Evolutionary conservation across 2,888 invertebrate species (phyloP).

Genomic region (Cyaniris semiargus): DNA sequence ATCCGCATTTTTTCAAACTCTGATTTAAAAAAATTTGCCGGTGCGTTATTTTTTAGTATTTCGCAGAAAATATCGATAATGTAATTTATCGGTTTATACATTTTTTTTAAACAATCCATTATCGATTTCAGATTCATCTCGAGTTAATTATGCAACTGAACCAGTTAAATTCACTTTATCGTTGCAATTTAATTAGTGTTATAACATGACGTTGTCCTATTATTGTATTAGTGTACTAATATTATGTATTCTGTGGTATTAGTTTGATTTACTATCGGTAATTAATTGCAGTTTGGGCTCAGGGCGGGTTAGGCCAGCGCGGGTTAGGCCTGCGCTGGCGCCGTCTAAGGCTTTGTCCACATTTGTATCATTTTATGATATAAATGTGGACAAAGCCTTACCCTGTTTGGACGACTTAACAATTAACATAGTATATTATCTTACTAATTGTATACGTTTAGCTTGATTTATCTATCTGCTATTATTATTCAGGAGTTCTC

Average conservation of each 20-base stretch:
- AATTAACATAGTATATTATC: not conserved
- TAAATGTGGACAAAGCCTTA: too few species aligned
- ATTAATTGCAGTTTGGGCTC: conserved; percentile 34
- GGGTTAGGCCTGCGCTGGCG: conserved; percentile 44
- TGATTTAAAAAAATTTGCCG: not conserved
- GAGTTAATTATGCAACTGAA: not conserved
- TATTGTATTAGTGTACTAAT: conserved; percentile 7
- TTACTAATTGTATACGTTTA: not conserved
- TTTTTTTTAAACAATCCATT: not conserved
- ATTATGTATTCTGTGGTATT: too few species aligned
- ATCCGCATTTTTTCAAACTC: not conserved
- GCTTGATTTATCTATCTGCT: not conserved
- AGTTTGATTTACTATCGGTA: conserved; percentile 31
- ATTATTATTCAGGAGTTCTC: not conserved
- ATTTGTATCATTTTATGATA: too few species aligned
- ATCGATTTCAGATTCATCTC: not conserved
- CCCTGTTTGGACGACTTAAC: conserved; percentile 41
- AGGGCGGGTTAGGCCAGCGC: conserved; percentile 40
- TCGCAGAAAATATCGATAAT: not conserved
- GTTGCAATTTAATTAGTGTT: conserved; percentile 2
- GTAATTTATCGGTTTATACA: too few species aligned
- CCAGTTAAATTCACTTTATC: not conserved
- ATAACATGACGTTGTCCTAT: conserved; percentile 18
- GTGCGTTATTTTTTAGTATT: not conserved
- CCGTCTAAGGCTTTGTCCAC: too few species aligned